Conservation (phyloP, 2,113 vertebrate species). For the Sialia sialis region DNA sequence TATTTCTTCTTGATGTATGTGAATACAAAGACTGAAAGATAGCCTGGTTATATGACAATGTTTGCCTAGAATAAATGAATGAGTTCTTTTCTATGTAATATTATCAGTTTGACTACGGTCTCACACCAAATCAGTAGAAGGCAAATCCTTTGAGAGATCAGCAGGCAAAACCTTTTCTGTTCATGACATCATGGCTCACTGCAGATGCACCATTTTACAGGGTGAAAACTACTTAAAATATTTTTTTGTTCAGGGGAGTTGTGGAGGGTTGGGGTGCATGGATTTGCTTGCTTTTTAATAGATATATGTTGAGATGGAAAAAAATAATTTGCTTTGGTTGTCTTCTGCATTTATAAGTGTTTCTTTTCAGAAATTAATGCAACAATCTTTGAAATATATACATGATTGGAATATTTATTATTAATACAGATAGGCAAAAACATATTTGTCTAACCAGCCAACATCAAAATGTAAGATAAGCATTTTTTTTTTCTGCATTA, state of each 20-base stretch:
- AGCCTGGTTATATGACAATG: neutral
- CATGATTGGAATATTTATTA: neutral
- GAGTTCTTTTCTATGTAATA: neutral
- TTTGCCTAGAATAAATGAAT: neutral
- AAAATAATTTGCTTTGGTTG: fast-evolving
- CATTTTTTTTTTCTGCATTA: neutral
- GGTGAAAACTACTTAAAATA: neutral
- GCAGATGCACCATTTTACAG: neutral
- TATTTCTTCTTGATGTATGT: neutral
- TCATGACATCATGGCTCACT: neutral
- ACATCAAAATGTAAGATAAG: fast-evolving
- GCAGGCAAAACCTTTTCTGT: neutral
- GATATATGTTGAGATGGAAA: neutral
- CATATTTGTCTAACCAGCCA: neutral
- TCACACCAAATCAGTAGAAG: neutral
- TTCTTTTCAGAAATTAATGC: neutral
- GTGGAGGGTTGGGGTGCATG: fast-evolving
- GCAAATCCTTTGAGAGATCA: neutral
- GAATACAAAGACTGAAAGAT: neutral
- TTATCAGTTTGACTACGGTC: neutral
- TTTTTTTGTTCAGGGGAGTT: neutral
- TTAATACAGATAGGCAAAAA: neutral
- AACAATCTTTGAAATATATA: neutral
- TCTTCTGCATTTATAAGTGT: neutral
- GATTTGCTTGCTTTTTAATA: neutral